phyloP scores from a whole-genome alignment of 2,113 vertebrate species.

The Ageneiosus marmoratus region DNA sequence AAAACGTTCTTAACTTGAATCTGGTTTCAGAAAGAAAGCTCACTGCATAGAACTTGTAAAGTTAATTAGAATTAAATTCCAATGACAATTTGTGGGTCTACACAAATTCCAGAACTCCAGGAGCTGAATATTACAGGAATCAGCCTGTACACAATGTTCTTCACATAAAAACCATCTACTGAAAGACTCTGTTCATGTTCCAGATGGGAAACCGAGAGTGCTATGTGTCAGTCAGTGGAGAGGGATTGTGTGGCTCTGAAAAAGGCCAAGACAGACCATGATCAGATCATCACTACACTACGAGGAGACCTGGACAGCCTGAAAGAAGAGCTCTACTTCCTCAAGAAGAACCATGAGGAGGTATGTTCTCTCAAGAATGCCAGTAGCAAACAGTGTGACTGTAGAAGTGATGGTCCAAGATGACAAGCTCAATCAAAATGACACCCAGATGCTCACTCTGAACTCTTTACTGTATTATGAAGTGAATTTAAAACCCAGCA shows the following conservation, averaged over 20 bases:
- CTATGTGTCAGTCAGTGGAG: constrained; percentile 86
- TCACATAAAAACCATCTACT: background rate
- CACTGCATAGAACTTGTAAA: background rate
- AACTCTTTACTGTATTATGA: too few relatives aligned
- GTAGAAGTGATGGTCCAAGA: background rate
- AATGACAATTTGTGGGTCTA: background rate
- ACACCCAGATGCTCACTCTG: background rate
- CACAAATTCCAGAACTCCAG: background rate
- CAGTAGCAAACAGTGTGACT: background rate
- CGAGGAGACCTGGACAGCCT: constrained; percentile 87
- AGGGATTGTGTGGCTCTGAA: constrained; percentile 82
- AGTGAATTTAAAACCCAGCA: too few relatives aligned
- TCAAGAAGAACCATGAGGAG: constrained; percentile 90
- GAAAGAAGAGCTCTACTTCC: constrained; percentile 84
- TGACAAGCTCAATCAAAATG: background rate
- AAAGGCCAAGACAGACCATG: constrained; percentile 81
- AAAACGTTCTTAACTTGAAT: background rate
- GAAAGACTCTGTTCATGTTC: background rate
- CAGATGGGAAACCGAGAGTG: constrained; percentile 83
- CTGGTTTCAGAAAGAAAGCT: background rate
- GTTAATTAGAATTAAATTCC: background rate
- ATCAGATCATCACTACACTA: constrained; percentile 82
- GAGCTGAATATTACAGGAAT: too few relatives aligned
- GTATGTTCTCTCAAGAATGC: constrained; percentile 58
- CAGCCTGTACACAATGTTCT: background rate